Percentiles rank a stretch among this genome's conserved stretches.
Evolutionary conservation across 2,888 invertebrate genomes (phyloP).

Genomic region (Rotaria magnacalcarata): DNA sequence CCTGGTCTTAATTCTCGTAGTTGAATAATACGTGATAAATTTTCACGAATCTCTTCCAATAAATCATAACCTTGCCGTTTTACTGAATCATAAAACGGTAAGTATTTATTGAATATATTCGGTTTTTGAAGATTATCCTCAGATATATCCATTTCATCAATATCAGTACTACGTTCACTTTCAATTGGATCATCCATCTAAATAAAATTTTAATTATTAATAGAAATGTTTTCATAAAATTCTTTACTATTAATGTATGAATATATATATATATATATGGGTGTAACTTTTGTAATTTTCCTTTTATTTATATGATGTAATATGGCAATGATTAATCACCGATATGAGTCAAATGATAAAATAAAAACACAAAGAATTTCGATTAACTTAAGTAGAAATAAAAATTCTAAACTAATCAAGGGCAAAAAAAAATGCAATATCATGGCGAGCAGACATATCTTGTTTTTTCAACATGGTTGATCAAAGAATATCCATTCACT

Average conservation of each 20-base stretch:
- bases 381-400: neutral
- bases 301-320: neutral
- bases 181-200: constrained; percentile 27
- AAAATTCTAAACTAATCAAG: neutral
- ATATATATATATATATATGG: too few species aligned
- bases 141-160: neutral
- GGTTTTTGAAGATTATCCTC: constrained; percentile 20
- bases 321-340: neutral
- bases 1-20: constrained; percentile 43
- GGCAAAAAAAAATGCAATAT: neutral
- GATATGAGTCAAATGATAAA: neutral
- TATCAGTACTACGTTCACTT: constrained; percentile 8
- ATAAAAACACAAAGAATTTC: neutral
- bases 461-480: neutral
- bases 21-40: constrained; percentile 8
- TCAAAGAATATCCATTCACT: neutral
- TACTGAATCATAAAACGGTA: neutral
- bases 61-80: constrained; percentile 10
- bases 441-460: neutral
- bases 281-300: too few species aligned
- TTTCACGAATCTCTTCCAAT: constrained; percentile 2
- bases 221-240: too few species aligned
- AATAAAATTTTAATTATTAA: neutral
- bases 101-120: constrained; percentile 35
- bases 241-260: too few species aligned